Evolutionary conservation across 2,113 vertebrate genomes (phyloP).

Genomic region (Sinocyclocheilus rhinocerous): DNA sequence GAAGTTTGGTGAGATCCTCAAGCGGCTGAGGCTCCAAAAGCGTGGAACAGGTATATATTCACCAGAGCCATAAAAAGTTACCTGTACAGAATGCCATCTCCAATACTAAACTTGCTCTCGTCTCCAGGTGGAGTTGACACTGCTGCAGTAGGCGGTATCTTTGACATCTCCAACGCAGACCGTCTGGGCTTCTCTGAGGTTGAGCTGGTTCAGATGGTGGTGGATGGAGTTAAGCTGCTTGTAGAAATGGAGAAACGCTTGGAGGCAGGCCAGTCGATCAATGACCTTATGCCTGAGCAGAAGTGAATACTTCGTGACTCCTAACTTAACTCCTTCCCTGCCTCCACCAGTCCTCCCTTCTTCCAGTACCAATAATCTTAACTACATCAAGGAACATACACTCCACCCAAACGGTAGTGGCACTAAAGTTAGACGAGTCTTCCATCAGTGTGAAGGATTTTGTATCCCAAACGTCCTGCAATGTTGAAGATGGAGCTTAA

Average conservation of each 20-base stretch:
- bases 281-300: slow-evolving; percentile 90
- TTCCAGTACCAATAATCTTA: slow-evolving; percentile 60
- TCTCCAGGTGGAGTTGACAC: slow-evolving; percentile 92
- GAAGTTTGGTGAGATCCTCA: slow-evolving; percentile 87
- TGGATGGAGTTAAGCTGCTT: slow-evolving; percentile 87
- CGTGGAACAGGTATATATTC: slow-evolving; percentile 85
- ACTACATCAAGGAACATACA: slow-evolving; percentile 60
- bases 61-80: not conserved
- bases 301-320: slow-evolving; percentile 79
- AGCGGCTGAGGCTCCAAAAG: slow-evolving; percentile 91
- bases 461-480: slow-evolving; percentile 61
- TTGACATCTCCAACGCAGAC: slow-evolving; percentile 93
- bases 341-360: slow-evolving; percentile 42
- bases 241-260: slow-evolving; percentile 91
- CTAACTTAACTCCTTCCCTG: slow-evolving; percentile 42
- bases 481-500: slow-evolving; percentile 66
- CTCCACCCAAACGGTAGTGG: slow-evolving; percentile 59
- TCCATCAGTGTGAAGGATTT: slow-evolving; percentile 74
- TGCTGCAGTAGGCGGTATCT: slow-evolving; percentile 91
- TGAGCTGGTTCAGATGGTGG: slow-evolving; percentile 71
- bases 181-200: slow-evolving; percentile 96
- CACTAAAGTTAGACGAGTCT: slow-evolving; percentile 74
- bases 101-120: not conserved
- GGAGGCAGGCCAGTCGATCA: slow-evolving; percentile 85
- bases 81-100: not conserved